These are phyloP conservation scores for Cyprinodon diabolis DNA, from an alignment of 2,797 vertebrate genomes.

Conservation along the genomic window DNA sequence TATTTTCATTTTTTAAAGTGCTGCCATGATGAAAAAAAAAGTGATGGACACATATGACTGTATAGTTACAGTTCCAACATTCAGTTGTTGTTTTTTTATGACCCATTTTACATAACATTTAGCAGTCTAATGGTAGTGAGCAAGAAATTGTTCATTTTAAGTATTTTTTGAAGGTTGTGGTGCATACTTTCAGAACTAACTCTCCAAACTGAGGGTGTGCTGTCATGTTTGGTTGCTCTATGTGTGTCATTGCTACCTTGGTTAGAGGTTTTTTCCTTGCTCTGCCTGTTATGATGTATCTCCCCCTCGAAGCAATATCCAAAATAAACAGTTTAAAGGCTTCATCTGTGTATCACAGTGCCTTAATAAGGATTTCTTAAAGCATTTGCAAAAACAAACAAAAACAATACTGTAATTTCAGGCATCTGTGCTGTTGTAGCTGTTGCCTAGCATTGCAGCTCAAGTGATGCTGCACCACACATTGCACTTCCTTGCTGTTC, in stretches of 20 bases:
- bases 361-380: neutral
- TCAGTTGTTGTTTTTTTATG: too few relatives aligned
- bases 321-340: neutral
- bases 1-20: too few relatives aligned
- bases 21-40: too few relatives aligned
- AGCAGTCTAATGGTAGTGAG: too few relatives aligned
- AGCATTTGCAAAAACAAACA: neutral
- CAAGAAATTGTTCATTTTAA: neutral
- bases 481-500: slow-evolving; percentile 6
- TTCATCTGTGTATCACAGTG: neutral
- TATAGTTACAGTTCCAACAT: too few relatives aligned
- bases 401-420: neutral
- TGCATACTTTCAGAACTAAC: neutral
- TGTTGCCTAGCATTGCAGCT: slow-evolving; percentile 46
- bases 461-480: neutral
- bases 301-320: neutral
- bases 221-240: neutral
- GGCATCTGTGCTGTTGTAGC: neutral
- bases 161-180: neutral
- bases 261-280: neutral
- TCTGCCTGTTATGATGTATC: neutral
- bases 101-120: too few relatives aligned
- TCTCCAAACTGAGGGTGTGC: neutral
- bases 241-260: neutral
- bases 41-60: too few relatives aligned